Base-by-base conservation (phyloP, 2,797 vertebrate genomes). In the Cyclopterus lumpus region DNA sequence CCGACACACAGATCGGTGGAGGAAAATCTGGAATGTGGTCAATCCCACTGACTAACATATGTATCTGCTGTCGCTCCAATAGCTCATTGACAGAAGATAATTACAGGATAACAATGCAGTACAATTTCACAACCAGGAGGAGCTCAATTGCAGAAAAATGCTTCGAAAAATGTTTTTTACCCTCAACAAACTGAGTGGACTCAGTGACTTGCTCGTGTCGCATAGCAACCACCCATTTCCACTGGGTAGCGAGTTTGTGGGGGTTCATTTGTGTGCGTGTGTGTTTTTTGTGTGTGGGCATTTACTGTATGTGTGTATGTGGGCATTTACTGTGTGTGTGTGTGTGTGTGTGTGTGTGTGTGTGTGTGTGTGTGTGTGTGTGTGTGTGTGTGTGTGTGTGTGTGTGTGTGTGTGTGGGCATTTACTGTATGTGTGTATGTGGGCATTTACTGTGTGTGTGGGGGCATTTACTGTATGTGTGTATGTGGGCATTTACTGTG, bases 181-280 rank as follows among this genome's bases (percentile, higher is more conserved):
- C 46, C 65, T 81, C 64, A 62, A 67, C 69, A 80, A 86, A 86
- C 71, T n/a, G 78, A 88, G 80, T 87, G 87, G 88, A 91, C 87
- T 77, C 67, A 2, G 67, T 16, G 53, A 83, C 63, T 76, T 4
- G 59, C 85, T 89, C 78, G 79, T 83, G 93, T 94, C 79, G 94
- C 94, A 85, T 94, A 93, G 94, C 93, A 95, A 94, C 94, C 84
- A 18, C 8, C 42, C 55, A 77, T 76, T 84, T 77, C 75, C 77
- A 63, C 68, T 24, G 73, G 71, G 79, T n/a, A 85, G 78, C 5
- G 51, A 9, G n/a, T 51, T 30, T 66, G 73, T 75, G 79, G 49
- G 60, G 54, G 51, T 51, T 67, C 61, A 34, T 64, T 65, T 73
- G n/a, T 28, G 70, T 75, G 62, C 24, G 54, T 49, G 34, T 5